Evolutionary conservation across 2,113 vertebrate species (phyloP).

Genomic region (sheep (Ovis aries)): DNA sequence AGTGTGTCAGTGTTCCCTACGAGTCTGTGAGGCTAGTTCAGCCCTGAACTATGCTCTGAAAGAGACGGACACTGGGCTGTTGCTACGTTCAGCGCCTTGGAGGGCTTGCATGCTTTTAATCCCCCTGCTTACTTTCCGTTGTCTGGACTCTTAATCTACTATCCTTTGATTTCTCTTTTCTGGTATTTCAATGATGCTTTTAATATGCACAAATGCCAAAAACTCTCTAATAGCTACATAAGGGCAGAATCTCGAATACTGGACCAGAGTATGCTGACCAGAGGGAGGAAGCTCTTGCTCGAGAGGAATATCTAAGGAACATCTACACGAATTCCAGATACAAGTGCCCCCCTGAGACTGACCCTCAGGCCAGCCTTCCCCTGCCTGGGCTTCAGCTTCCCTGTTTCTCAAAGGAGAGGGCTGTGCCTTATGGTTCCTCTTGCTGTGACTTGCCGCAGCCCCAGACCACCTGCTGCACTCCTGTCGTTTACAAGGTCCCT

Average conservation of each 20-base stretch:
- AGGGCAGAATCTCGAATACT: accelerated
- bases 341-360: too few species aligned
- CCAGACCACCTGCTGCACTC: neutral
- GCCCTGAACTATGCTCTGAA: neutral
- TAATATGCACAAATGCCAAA: neutral
- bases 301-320: neutral
- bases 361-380: neutral
- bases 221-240: neutral
- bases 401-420: neutral
- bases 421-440: neutral
- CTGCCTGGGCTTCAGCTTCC: neutral
- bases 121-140: accelerated
- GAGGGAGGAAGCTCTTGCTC: neutral
- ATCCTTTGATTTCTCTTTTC: neutral
- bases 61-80: neutral
- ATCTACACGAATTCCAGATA: neutral
- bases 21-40: neutral
- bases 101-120: accelerated
- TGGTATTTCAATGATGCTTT: neutral
- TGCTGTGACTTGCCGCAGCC: neutral
- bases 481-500: accelerated
- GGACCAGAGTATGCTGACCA: neutral
- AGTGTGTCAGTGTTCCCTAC: neutral
- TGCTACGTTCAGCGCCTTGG: accelerated
- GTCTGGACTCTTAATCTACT: too few species aligned